A percentile compares a stretch with the other conserved stretches of the same genome.
Evolutionary conservation across 2,797 vertebrate genomes (phyloP).

Genomic region (Linurgus olivaceus): DNA sequence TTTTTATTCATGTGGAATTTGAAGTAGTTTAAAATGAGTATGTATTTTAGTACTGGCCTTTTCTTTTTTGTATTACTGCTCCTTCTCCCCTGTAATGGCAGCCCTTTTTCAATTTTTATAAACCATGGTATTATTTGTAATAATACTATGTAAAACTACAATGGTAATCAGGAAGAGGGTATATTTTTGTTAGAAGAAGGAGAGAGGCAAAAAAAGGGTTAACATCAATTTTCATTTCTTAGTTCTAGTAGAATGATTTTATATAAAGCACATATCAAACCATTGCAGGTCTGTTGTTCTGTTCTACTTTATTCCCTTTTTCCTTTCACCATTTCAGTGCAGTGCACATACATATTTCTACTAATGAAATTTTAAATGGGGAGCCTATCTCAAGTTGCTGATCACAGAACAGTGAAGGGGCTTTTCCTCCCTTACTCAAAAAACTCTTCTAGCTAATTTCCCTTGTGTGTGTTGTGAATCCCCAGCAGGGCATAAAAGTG

Average conservation of each 20-base stretch:
- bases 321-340: not conserved
- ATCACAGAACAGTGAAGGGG: not conserved
- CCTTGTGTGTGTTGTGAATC: not conserved
- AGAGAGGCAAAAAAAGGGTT: not conserved
- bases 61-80: not conserved
- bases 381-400: not conserved
- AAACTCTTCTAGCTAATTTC: not conserved
- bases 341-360: not conserved
- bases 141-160: too few relatives aligned
- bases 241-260: not conserved
- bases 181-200: not conserved
- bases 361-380: not conserved
- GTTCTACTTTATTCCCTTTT: not conserved
- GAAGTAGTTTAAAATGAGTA: not conserved
- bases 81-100: not conserved
- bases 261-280: not conserved
- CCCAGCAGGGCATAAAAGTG: not conserved
- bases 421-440: not conserved
- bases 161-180: not conserved
- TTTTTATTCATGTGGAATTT: not conserved
- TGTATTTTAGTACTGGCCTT: not conserved
- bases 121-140: not conserved
- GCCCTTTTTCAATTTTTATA: not conserved
- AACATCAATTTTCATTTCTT: not conserved
- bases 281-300: not conserved